Evolutionary conservation across 2,113 vertebrate species (phyloP), one percentile per base, ranked within the genome.

Genomic region (Recurvirostra avosetta): DNA sequence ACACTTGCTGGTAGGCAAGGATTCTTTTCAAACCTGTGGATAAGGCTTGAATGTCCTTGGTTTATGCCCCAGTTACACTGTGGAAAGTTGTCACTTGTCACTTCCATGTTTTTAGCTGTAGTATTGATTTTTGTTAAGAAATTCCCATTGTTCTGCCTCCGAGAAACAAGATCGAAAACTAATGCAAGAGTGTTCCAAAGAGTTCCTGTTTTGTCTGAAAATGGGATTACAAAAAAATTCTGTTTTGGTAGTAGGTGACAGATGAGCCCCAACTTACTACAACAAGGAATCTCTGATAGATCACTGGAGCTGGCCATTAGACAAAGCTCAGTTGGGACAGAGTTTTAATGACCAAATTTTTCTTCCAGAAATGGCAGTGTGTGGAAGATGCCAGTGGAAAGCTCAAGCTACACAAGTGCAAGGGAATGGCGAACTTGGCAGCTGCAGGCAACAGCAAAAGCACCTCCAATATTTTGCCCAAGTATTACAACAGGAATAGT

Each of bases 361-460:
- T 93, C 81, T 95, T 87, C 38, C 97, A 99, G 99, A 99, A 99
- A 86, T 99, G 99, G 99, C 99, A 99, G 97, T 99, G 99, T 77
- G 98, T 99, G 85, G 99, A 99, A 97, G 99, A 99, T 73, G 93
- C 98, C 34, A 97, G 98, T 6, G 99, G 99, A 71, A 99, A 98
- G 49, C 98, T 99, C 82, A 99, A 99, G 87, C 98, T 99, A n/a
- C 99, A 99, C 97, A 99, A 99, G 96, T 99, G 99, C 97, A 99
- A 99, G 95, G 98, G 99, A 71, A 97, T 99, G 71, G 96, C 96
- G 0, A 97, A 97, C 81, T 98, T 98, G 52, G 97, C 96, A 66
- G 98, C 98, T 84, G 96, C 98, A 2, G 96, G 97, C 5, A 80
- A 62, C 34, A 56, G 85, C 88, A 98, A 98, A 95, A 97, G 98